Evolutionary conservation across 2,113 vertebrate genomes (phyloP).

Genomic region (Grammomys dolichurus): DNA sequence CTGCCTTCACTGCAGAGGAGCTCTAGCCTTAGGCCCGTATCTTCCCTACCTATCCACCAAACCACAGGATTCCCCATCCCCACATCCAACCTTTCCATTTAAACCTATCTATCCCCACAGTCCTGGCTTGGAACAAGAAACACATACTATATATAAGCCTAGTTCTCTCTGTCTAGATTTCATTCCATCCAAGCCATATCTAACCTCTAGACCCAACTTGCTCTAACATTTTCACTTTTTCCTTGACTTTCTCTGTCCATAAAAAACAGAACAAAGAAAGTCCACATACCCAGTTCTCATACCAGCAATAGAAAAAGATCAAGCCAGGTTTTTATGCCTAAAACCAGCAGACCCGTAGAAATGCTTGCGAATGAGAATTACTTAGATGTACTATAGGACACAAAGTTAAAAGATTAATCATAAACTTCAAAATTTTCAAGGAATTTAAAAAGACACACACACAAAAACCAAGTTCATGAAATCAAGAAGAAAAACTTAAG

Average conservation of each 20-base stretch:
- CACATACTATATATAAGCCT: background rate
- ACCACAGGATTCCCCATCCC: background rate
- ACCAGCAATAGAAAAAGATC: background rate
- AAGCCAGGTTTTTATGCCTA: background rate
- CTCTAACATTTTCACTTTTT: background rate
- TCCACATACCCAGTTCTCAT: background rate
- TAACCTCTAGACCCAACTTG: background rate
- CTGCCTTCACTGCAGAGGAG: background rate
- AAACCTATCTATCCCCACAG: background rate
- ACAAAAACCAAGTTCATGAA: background rate
- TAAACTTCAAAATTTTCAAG: background rate
- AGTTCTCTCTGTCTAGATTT: background rate
- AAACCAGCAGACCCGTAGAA: background rate
- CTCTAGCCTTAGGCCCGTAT: background rate
- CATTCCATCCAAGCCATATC: background rate
- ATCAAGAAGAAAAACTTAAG: background rate
- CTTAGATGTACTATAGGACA: background rate
- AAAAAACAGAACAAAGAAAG: background rate
- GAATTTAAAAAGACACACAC: background rate
- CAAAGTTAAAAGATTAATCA: background rate
- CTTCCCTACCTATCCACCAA: background rate
- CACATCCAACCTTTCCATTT: background rate
- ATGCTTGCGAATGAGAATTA: background rate
- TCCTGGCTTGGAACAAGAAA: background rate
- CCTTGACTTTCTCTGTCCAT: background rate